Base-by-base conservation (phyloP, 2,888 invertebrate species). In the Oscheius sp. region DNA sequence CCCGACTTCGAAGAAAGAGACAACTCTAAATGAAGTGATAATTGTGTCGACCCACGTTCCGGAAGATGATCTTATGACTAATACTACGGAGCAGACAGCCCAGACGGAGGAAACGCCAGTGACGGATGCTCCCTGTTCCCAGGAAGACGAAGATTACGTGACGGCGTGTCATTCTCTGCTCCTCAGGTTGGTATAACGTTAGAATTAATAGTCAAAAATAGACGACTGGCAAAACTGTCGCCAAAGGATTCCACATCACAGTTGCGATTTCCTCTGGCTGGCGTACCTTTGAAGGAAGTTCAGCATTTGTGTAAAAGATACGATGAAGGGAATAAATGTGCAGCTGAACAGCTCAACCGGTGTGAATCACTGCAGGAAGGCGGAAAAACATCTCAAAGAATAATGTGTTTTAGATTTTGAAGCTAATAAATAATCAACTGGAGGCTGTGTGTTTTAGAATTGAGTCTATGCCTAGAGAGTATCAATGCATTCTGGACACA, bases 401-500 rank as follows among this genome's bases (percentile, higher is more conserved):
- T 16, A 41, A 9, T 41, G 27, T 2, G 0, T 49, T 70, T 46
- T 41, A 72, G 66, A 52, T 72, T 27, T 13, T 72, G 18, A 41
- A 35, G n/a, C 35, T 72, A 12, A 41, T 72, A 27, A 56, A 56
- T 12, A 21, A 45, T 12, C 72, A 72, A 18, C 27, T 72, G 13
- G 72, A 72, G 16, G 45, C 64, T 1, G 46, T 66, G 18, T 72
- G 72, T 41, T 72, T 72, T 66, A 27, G 72, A 16, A 64, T 72
- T n/a, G 56, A 72, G 9, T 66, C 72, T 5, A 72, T 72, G 72
- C 13, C 16, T 21, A 35, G 23, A 13, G 72, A 72, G 6, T 72
- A 72, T 66, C 56, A 72, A 55, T 72, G 72, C 46, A 64, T 72
- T 27, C 45, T 27, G 27, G 56, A 72, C n/a, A 72, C 64, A 9